Percentiles rank a stretch among this genome's conserved stretches.
phyloP scores from a whole-genome alignment of 2,797 vertebrate genomes.

The Australoheros facetus region DNA sequence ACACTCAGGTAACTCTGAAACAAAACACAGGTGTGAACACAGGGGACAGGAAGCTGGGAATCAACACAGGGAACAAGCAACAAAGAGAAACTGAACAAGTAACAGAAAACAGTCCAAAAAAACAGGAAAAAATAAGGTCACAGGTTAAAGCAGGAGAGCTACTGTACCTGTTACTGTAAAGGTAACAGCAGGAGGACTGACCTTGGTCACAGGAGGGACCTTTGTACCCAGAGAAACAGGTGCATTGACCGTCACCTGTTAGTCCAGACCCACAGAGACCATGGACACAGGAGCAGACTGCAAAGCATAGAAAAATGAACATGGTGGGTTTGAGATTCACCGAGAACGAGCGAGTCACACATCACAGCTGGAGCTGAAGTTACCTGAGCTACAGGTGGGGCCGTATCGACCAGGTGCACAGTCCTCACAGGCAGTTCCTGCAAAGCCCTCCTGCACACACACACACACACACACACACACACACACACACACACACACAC shows the following conservation, averaged over 20 bases:
- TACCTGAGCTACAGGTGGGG: slow-evolving; percentile 83
- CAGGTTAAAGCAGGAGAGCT: neutral
- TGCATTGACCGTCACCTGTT: slow-evolving; percentile 83
- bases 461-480: neutral
- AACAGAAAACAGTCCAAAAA: neutral
- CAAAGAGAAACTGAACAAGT: neutral
- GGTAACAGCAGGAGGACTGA: slow-evolving; percentile 65
- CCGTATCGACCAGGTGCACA: slow-evolving; percentile 83
- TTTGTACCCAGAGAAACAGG: slow-evolving; percentile 87
- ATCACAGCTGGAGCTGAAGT: neutral
- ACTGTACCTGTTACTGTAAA: neutral
- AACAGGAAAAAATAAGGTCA: slow-evolving; percentile 11
- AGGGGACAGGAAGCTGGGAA: neutral
- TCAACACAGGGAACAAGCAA: neutral
- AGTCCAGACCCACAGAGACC: slow-evolving; percentile 86
- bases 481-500: neutral
- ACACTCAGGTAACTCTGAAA: slow-evolving; percentile 85
- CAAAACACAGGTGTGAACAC: neutral
- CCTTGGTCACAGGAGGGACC: slow-evolving; percentile 86
- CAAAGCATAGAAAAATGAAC: neutral
- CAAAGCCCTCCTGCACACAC: slow-evolving; percentile 69
- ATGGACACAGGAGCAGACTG: slow-evolving; percentile 88
- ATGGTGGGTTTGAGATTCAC: neutral
- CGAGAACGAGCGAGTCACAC: neutral
- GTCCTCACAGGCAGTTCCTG: slow-evolving; percentile 87